A percentile compares a stretch with the other conserved stretches of the same genome.
phyloP scores from a whole-genome alignment of 2,797 vertebrate species.

The Alauda arvensis region DNA sequence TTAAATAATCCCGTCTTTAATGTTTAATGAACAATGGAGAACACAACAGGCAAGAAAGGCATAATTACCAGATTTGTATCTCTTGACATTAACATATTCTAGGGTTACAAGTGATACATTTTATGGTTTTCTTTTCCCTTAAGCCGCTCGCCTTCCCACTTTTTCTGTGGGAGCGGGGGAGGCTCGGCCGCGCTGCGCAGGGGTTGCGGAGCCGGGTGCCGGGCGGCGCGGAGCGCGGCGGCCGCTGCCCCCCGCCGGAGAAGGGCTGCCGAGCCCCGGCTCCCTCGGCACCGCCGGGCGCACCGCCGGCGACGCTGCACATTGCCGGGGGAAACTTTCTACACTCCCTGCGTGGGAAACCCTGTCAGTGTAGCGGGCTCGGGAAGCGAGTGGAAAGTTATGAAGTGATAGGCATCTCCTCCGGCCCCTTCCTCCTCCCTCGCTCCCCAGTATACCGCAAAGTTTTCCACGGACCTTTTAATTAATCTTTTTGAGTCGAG shows the following conservation, averaged over 20 bases:
- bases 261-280: not conserved
- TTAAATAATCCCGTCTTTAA: conserved; percentile 29
- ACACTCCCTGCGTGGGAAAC: not conserved
- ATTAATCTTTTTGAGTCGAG: not conserved
- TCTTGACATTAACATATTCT: conserved; percentile 21
- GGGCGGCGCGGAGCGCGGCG: not conserved
- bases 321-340: not conserved
- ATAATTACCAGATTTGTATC: conserved; percentile 24
- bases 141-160: not conserved
- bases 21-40: conserved; percentile 34
- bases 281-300: not conserved
- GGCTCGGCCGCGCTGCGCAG: not conserved
- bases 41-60: not conserved
- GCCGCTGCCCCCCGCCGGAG: not conserved
- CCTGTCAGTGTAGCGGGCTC: not conserved
- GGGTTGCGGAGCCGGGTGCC: not conserved
- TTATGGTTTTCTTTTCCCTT: not conserved
- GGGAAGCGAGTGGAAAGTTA: conserved; percentile 4
- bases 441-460: not conserved
- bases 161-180: not conserved
- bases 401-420: not conserved
- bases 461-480: conserved; percentile 46
- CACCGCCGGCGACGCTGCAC: not conserved
- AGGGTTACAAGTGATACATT: conserved; percentile 15
- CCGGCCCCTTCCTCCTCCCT: not conserved